Evolutionary conservation across 2,888 invertebrate species (phyloP).

Genomic region (Hemistola chrysoprasaria): DNA sequence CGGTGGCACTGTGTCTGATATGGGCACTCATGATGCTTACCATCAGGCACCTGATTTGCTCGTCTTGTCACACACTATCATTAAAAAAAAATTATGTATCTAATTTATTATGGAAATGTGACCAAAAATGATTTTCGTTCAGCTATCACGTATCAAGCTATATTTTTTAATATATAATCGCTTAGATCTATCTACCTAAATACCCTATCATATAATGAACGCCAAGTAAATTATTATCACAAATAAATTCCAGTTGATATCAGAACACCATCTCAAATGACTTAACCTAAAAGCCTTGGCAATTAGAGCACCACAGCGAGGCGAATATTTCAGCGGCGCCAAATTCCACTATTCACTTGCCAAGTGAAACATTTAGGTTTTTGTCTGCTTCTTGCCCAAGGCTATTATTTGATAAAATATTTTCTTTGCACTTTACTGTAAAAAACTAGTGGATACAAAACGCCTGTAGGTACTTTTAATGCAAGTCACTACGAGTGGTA

Average conservation of each 20-base stretch:
- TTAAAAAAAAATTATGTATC: no score
- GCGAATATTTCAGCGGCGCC: slow-evolving; percentile 33
- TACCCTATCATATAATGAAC: no score
- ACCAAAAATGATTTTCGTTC: no score
- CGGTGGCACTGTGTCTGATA: no score
- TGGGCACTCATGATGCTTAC: no score
- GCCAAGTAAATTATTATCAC: no score
- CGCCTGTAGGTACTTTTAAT: slow-evolving; percentile 5
- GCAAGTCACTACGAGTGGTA: slow-evolving; percentile 2
- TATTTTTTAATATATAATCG: no score
- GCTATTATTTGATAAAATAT: slow-evolving; percentile 28
- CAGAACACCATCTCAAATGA: slow-evolving; percentile 2
- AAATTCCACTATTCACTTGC: slow-evolving; percentile 31
- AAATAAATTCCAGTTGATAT: background rate
- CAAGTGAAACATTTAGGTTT: slow-evolving; percentile 42
- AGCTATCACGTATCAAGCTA: no score
- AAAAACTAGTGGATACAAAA: slow-evolving; percentile 8
- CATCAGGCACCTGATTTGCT: no score
- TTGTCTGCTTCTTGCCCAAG: slow-evolving; percentile 28
- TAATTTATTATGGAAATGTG: no score
- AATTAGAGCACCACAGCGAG: slow-evolving; percentile 36
- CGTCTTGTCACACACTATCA: no score
- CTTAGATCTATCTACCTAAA: no score
- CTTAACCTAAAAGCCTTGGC: slow-evolving; percentile 25
- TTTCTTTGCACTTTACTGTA: slow-evolving; percentile 12